Evolutionary conservation across 2,113 vertebrate species (phyloP), one percentile per base, ranked within the genome.

Genomic region (Hylia prasina): DNA sequence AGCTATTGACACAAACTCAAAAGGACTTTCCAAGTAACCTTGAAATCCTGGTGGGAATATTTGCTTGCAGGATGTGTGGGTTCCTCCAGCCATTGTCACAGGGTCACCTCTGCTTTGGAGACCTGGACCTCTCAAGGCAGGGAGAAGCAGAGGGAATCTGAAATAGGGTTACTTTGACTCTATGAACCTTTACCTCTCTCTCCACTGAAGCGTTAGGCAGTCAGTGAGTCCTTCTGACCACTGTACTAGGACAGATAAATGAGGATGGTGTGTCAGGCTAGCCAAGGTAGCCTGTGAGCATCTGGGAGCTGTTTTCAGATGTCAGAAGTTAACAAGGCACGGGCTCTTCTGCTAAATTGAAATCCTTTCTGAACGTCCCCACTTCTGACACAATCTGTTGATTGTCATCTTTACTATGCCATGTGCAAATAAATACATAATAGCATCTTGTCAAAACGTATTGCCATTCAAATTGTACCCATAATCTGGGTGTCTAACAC

Each of bases 271-370:
- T 76, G 48, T 70, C 80, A 69, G 80, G 44, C 28, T 23, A 15
- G n/a, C 69, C 80, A 51, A 61, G 86, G 88, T 35, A 75, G 37
- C 48, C 79, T 39, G 37, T 0, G 5, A 94, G 66, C 73, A 71
- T 31, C 86, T 95, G 89, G 71, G 72, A 94, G 77, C 57, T 69
- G 14, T 79, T 89, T 87, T 37, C 81, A 65, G 57, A 57, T 85
- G 65, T 76, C 89, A 85, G 37, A 79, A 87, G 73, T 78, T 85
- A 96, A 96, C 77, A 89, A 93, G 78, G 78, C 45, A 18, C 73
- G 37, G 65, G 48, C 61, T 89, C 23, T 87, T 69, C 80, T 80
- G 77, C 73, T 82, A 76, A 82, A 89, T 64, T 57, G 91, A 91
- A 93, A 94, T 85, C n/a, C 37, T 85, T 87, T 79, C 72, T 68